phyloP scores from a whole-genome alignment of 2,113 vertebrate genomes.

The Alectura lathami region DNA sequence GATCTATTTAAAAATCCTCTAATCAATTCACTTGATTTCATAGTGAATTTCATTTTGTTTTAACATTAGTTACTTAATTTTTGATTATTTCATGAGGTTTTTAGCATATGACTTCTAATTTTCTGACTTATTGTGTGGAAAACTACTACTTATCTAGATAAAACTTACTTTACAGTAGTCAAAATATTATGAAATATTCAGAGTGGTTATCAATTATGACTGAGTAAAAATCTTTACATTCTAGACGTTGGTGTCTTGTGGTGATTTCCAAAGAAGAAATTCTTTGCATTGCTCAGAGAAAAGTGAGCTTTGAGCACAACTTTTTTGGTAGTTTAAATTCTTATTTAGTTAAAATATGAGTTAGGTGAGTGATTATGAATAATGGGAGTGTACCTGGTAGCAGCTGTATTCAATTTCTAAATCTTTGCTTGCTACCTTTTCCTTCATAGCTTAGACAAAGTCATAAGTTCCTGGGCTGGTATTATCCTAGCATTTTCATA shows the following conservation, averaged over 20 bases:
- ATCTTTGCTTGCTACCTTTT: background rate
- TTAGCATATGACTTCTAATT: background rate
- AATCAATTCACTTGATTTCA: background rate
- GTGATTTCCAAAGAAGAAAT: background rate
- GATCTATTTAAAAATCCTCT: background rate
- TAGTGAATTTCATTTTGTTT: background rate
- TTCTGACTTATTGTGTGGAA: background rate
- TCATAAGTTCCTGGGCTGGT: background rate
- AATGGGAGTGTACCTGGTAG: background rate
- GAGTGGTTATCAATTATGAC: background rate
- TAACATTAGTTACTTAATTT: background rate
- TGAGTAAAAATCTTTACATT: background rate
- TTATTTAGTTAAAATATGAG: background rate
- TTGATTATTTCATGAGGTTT: background rate
- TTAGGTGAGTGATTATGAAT: background rate
- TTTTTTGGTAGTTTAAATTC: background rate
- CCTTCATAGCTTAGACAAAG: background rate
- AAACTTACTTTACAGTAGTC: background rate
- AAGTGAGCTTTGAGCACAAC: background rate
- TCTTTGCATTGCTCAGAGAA: background rate
- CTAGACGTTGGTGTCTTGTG: background rate
- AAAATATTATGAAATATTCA: background rate
- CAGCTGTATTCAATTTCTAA: background rate
- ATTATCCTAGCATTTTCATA: background rate
- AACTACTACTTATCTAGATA: background rate